Conservation (phyloP, 2,797 vertebrate genomes). For the Acestrorhynchus altus region DNA sequence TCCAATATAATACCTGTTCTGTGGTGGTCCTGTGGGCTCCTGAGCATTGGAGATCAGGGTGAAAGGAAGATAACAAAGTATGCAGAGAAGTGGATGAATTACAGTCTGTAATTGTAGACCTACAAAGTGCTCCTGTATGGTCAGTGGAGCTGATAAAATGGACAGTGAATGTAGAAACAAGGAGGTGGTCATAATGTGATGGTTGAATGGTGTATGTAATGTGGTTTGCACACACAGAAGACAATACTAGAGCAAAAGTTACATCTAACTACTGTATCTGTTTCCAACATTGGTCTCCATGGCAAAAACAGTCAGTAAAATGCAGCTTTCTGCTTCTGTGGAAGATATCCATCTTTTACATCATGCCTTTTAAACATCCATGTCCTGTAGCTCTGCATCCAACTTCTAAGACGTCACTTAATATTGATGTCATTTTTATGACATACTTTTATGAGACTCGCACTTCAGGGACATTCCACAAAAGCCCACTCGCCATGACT, state of each 20-base stretch:
- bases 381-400: slow-evolving; percentile 35
- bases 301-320: slow-evolving; percentile 22
- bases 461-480: slow-evolving; percentile 40
- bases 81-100: too few relatives aligned
- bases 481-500: slow-evolving; percentile 26
- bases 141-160: too few relatives aligned
- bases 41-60: too few relatives aligned
- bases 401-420: slow-evolving; percentile 50
- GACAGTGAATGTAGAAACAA: too few relatives aligned
- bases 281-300: slow-evolving; percentile 30
- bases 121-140: too few relatives aligned
- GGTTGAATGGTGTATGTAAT: too few relatives aligned
- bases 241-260: not conserved
- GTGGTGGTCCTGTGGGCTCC: too few relatives aligned
- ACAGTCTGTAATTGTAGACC: too few relatives aligned
- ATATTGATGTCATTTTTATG: slow-evolving; percentile 54
- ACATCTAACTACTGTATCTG: slow-evolving; percentile 30
- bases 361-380: slow-evolving; percentile 45
- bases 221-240: too few relatives aligned
- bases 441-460: slow-evolving; percentile 37
- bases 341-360: slow-evolving; percentile 45
- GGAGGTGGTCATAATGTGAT: too few relatives aligned
- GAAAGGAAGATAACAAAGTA: too few relatives aligned
- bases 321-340: slow-evolving; percentile 15
- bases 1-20: too few relatives aligned